Base-by-base conservation (phyloP, 2,888 invertebrate genomes). In the Drepanosiphum platanoidis region DNA sequence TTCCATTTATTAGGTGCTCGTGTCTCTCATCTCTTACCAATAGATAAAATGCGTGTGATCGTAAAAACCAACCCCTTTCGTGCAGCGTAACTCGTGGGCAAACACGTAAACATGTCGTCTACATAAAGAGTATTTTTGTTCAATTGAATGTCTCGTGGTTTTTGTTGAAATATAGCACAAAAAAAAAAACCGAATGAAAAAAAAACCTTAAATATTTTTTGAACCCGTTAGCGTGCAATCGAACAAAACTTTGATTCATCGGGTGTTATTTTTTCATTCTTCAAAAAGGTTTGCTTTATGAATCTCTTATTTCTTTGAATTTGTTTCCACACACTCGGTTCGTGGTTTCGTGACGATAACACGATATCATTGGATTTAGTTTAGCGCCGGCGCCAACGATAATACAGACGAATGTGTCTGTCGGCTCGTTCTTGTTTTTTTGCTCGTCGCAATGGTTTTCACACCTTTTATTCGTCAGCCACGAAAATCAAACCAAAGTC, bases 291-390 rank as follows among this genome's bases (percentile, higher is more conserved):
- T 71, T 72, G 8, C 46, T 64, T 61, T 71, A 42, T n/a, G n/a
- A 34, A 34, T 66, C 27, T 30, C 4, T 5, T 18, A 75, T 75
- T 74, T 68, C 52, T 75, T 84, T 52, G 66, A 77, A 68, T 52
- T 70, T n/a, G n/a, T 32, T 34, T 36, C 66, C 27, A 46, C 46
- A 18, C 36, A 61, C 39, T 71, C 58, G 30, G 66, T 68, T 36
- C 32, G 18, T 36, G 75, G 66, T 66, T 83, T 84, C 83, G 83
- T 84, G 83, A 84, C 83, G 83, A 84, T 75, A 58, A 52, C 75
- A 84, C 30, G 52, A 27, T 75, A 75, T 75, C 83, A 27, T 66
- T 84, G 83, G 83, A 84, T 84, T 83, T 84, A 75, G 68, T 27
- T n/a, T 68, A 68, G 75, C 75, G 75, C 83, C 82, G 81, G 81